Percentiles rank a stretch among this genome's conserved stretches.
Evolutionary conservation across 2,888 invertebrate genomes (phyloP).

Genomic region (Himalopsyche anomala): DNA sequence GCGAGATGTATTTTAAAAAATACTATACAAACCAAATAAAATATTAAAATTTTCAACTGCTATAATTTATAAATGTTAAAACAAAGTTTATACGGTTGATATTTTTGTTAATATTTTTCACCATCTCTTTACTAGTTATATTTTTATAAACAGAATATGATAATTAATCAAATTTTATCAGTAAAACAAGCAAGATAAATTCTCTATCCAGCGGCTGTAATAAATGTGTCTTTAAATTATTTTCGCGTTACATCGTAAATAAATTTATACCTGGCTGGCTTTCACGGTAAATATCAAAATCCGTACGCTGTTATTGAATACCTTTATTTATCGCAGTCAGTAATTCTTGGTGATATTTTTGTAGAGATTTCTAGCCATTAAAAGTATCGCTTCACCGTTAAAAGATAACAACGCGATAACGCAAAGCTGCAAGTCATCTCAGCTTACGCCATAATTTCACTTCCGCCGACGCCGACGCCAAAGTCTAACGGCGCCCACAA

Average conservation of each 20-base stretch:
- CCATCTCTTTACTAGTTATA: too few relatives aligned
- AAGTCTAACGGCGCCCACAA: constrained; percentile 42
- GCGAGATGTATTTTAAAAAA: too few relatives aligned
- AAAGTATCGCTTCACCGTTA: constrained; percentile 54
- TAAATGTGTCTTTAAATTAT: neutral
- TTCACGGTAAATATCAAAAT: neutral
- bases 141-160: too few relatives aligned
- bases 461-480: constrained; percentile 28
- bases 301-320: neutral
- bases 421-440: constrained; percentile 57
- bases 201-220: too few relatives aligned
- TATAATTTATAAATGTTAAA: too few relatives aligned
- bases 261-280: neutral
- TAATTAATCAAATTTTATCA: too few relatives aligned
- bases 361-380: constrained; percentile 39
- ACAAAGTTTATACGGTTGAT: too few relatives aligned
- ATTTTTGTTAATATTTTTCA: too few relatives aligned
- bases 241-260: neutral
- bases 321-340: constrained; percentile 21
- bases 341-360: constrained; percentile 2
- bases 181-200: too few relatives aligned
- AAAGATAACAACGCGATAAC: constrained; percentile 54
- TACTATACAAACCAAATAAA: too few relatives aligned
- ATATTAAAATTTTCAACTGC: too few relatives aligned
- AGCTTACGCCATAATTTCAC: constrained; percentile 53